phyloP scores from a whole-genome alignment of 1,140 invertebrate species.

The Carcinoscorpius rotundicauda region DNA sequence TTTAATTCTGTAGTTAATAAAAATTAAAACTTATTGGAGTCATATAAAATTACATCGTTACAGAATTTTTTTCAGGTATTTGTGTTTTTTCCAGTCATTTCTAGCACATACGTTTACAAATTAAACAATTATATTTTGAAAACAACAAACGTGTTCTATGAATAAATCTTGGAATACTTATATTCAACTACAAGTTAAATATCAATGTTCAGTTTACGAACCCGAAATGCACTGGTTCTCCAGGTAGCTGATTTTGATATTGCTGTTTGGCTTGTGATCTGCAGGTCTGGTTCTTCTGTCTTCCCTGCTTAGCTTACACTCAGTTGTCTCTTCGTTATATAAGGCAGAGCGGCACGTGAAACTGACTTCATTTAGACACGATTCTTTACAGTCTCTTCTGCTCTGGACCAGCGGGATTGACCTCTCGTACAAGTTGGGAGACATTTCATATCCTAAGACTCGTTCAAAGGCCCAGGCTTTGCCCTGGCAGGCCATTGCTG shows the following conservation, averaged over 20 bases:
- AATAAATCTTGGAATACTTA: too few relatives aligned
- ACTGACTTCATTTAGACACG: slow-evolving; percentile 32
- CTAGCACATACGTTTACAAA: too few relatives aligned
- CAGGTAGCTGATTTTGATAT: slow-evolving; percentile 36
- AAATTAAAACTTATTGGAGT: too few relatives aligned
- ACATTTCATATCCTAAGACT: slow-evolving; percentile 33
- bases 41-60: too few relatives aligned
- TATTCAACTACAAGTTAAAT: neutral
- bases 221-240: slow-evolving; percentile 38
- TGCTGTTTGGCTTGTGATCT: slow-evolving; percentile 32
- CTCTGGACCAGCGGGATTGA: slow-evolving; percentile 32
- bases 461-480: slow-evolving; percentile 41
- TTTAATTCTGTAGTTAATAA: too few relatives aligned
- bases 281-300: slow-evolving; percentile 33
- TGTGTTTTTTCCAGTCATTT: too few relatives aligned
- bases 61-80: too few relatives aligned
- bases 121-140: too few relatives aligned
- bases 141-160: too few relatives aligned
- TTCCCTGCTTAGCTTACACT: slow-evolving; percentile 35
- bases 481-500: slow-evolving; percentile 29
- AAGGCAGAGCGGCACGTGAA: slow-evolving; percentile 37
- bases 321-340: slow-evolving; percentile 35
- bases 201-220: neutral
- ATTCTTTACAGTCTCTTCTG: slow-evolving; percentile 36
- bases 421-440: slow-evolving; percentile 30